Percentiles rank a stretch among this genome's conserved stretches.
These are phyloP conservation scores for Chloropsis hardwickii DNA, from an alignment of 2,113 vertebrate species.

Conservation along the genomic window DNA sequence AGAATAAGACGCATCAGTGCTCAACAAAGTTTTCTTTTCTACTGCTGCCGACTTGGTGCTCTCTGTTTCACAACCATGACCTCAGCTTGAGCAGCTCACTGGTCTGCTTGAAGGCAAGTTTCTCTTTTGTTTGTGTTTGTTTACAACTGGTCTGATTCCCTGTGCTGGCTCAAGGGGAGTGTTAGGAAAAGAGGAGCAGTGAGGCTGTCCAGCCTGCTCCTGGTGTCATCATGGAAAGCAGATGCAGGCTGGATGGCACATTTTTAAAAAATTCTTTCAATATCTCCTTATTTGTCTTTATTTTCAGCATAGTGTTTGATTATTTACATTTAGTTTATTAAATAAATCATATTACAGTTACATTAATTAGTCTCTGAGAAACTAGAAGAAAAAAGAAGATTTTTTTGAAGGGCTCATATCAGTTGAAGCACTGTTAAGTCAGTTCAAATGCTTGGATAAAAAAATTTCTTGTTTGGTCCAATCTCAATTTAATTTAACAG, in stretches of 20 bases:
- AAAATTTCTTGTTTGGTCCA: background rate
- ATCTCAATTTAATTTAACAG: background rate
- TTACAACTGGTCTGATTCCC: background rate
- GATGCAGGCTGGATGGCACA: background rate
- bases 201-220: background rate
- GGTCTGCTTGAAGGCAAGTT: background rate
- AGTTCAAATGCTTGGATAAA: background rate
- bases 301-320: background rate
- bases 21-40: background rate
- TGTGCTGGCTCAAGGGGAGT: background rate
- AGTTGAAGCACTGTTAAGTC: background rate
- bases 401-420: background rate
- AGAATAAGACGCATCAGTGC: background rate
- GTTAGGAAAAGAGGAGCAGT: rapidly evolving
- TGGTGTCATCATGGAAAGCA: background rate
- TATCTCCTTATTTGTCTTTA: background rate
- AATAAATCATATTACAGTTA: background rate
- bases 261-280: background rate
- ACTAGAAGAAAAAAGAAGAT: background rate
- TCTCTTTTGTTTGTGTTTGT: background rate
- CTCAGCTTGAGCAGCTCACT: background rate
- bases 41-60: background rate
- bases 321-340: background rate
- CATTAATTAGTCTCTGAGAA: background rate
- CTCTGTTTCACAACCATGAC: rapidly evolving